Base-by-base conservation (phyloP, 2,888 invertebrate species). In the Frankliniella intonsa region DNA sequence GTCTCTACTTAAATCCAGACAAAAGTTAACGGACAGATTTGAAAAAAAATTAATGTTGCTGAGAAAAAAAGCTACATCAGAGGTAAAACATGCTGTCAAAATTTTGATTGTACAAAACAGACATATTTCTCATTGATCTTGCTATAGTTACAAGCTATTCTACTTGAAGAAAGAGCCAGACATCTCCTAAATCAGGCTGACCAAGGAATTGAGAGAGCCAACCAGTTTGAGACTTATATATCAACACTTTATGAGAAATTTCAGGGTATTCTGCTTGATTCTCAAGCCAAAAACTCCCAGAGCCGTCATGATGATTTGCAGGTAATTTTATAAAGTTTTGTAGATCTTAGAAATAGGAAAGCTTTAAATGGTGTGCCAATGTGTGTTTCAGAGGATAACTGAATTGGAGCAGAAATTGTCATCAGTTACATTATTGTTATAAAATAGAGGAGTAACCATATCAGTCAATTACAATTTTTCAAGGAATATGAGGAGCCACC, bases 351-450 rank as follows among this genome's bases (percentile, higher is more conserved):
- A 38, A 38, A 38, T 38, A 5, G 38, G 38, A 38, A 5, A 38
- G 38, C 38, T 2, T 38, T 38, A 5, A 38, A 3, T 38, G 38
- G 38, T 38, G 2, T 38, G 38, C 38, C 38, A 3, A 10, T 25
- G 22, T 22, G 69, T 76, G 69, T 76, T 76, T 25, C 69, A 76
- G 69, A 76, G 69, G 22, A 76, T 76, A n/a, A 76, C 9, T 22
- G 69, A 76, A 25, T 76, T 76, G 25, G 69, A 76, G 25, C 38
- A 76, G 22, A 25, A 76, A 76, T 9, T 25, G 10, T 76, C 69
- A 25, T 25, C 25, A 9, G 69, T 38, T 3, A 38, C 22, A 76
- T 62, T 14, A 62, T 7, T 62, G 62, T 62, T 14, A 55, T 19
- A 55, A 7, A 19, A 19, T 14, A 12, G 5, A 55, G 12, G 14